Base-by-base conservation (phyloP, 2,888 invertebrate genomes). In the Dascillus cervinus region DNA sequence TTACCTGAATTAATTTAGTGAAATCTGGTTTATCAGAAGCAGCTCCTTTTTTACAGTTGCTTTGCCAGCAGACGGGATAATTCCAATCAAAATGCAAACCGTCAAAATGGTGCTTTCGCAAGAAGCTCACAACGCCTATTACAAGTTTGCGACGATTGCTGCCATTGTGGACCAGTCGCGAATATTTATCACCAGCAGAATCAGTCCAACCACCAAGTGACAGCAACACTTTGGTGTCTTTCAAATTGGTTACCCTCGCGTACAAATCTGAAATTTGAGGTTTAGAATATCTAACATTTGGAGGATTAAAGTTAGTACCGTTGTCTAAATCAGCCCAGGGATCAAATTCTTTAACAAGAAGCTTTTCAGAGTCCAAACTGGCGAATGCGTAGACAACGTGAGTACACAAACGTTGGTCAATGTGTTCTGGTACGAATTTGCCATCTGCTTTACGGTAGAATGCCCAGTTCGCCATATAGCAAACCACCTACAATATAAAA, bases 171-270 rank as follows among this genome's bases (percentile, higher is more conserved):
- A 87, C 85, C 13, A 92, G 61, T 8, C 80, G 73, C 0, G 88
- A 87, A 55, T 90, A 90, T 58, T 90, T 90, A 53, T 87, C 84
- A 0, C 87, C 88, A 1, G 82, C 75, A 0, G 90, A 92, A 61
- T 94, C 91, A 0, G 89, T 90, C 94, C 94, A 95, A 1, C 95
- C 95, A n/a, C 95, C 95, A 30, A 95, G 61, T 1, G 88, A 89
- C 14, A 95, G 64, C 3, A 90, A 60, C 0, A 87, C 79, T 44
- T 75, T 72, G 0, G 74, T 67, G 25, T 75, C 78, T 33, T 71
- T 70, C 9, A 86, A 64, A 0, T 79, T 73, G 0, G 85, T 81
- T 2, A 85, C 74, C 41, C 91, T 71, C 47, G 81, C 76, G 56
- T 90, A 92, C 27, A 88, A 72, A 60, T 82, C 87, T 85, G 61